Conservation (phyloP, 2,888 invertebrate species). For the Magallana nippona region DNA sequence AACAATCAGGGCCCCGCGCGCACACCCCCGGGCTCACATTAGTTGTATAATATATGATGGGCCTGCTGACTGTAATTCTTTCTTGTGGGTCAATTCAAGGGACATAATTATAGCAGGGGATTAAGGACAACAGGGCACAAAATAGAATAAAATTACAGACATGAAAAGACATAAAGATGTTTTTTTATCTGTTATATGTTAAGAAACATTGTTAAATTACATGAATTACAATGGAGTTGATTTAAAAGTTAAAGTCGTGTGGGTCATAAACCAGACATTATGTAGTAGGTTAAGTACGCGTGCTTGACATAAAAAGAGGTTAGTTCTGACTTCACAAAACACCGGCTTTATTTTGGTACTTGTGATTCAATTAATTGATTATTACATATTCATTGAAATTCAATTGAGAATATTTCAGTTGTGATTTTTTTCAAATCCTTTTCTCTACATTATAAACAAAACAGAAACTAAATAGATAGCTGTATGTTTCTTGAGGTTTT, state of each 20-base stretch:
- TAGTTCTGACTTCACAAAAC: background rate
- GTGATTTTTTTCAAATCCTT: too few species aligned
- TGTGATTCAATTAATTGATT: too few species aligned
- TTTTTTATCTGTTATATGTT: slow-evolving; percentile 14
- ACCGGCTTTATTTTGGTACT: too few species aligned
- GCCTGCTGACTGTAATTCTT: slow-evolving; percentile 17
- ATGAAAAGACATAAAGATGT: slow-evolving; percentile 29
- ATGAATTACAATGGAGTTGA: slow-evolving; percentile 7
- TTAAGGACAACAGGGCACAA: background rate
- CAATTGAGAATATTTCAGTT: too few species aligned
- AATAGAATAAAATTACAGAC: slow-evolving; percentile 18
- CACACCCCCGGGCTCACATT: slow-evolving; percentile 14
- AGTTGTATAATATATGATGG: slow-evolving; percentile 28
- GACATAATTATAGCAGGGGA: slow-evolving; percentile 9
- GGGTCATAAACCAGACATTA: background rate
- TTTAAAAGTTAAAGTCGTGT: slow-evolving; percentile 10
- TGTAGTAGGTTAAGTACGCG: background rate
- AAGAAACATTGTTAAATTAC: slow-evolving; percentile 17
- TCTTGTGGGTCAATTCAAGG: slow-evolving; percentile 15
- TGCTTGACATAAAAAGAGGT: background rate
- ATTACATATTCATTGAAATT: too few species aligned
- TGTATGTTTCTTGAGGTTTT: too few species aligned
- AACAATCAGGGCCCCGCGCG: slow-evolving; percentile 14
- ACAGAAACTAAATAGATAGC: too few species aligned
- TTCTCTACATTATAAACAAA: too few species aligned